Evolutionary conservation across 2,888 invertebrate species (phyloP), one percentile per base, ranked within the genome.

Genomic region (Leptinotarsa rubiginosa): DNA sequence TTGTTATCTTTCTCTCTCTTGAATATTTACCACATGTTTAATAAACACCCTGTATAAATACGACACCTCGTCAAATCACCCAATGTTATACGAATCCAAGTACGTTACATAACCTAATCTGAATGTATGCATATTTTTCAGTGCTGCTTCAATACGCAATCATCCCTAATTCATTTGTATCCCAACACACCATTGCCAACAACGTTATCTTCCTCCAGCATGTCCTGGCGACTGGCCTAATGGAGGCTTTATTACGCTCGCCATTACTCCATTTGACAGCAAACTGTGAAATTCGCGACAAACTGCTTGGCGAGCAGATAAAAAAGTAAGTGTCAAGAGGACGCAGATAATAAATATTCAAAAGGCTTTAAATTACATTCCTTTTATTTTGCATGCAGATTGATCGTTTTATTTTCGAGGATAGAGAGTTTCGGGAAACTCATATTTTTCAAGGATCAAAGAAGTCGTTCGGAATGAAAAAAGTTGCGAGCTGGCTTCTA

Each of bases 321-420:
- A 62, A 62, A 62, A 62, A 62, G 56, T 20, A 20, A 56, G 62
- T 62, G 62, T 41, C 62, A 62, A 41, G 62, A 41, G 62, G n/a
- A 31, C 62, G 25, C 62, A 62, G 62, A 62, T 62, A 62, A 62
- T 62, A 62, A 62, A 62, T 62, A 62, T 62, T 56, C 62, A 62
- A 41, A 31, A 62, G 31, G 18, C 41, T 31, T 31, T 62, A 62
- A 62, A 62, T 62, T 62, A 31, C 62, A 62, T 62, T 62, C 62
- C 62, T 62, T 62, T 62, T 62, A 62, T 62, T 62, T 62, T 31
- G 62, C 62, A 62, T 62, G 25, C 62, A 62, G 62, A 62, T 62
- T 62, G 62, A 62, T 62, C 62, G 62, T 62, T 62, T 62, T 62
- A 62, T 62, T 62, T 62, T 62, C 31, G 62, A 62, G 41, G 62